These are phyloP conservation scores for Vanacampus margaritifer DNA, from an alignment of 2,113 vertebrate species.

Conservation along the genomic window DNA sequence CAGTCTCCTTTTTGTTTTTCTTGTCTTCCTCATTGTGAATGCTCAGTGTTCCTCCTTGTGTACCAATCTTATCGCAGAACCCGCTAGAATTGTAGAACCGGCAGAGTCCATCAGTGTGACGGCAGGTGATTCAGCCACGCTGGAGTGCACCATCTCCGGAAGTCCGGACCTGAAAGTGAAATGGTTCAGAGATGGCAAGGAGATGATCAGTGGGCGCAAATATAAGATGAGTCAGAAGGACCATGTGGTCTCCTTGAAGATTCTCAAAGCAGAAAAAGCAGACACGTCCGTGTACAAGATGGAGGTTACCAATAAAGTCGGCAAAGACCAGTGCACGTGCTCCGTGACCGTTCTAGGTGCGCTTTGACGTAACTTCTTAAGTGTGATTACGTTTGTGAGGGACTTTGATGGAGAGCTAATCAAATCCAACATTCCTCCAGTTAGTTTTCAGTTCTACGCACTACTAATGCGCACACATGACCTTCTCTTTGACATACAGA, in stretches of 20 bases:
- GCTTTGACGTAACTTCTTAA: slow-evolving; percentile 47
- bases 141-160: slow-evolving; percentile 90
- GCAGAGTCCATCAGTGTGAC: slow-evolving; percentile 91
- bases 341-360: slow-evolving; percentile 89
- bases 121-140: slow-evolving; percentile 85
- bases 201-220: slow-evolving; percentile 88
- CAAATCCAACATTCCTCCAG: not conserved
- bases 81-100: slow-evolving; percentile 89
- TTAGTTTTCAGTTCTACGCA: too few relatives aligned
- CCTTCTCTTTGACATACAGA: slow-evolving; percentile 80
- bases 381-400: not conserved
- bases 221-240: slow-evolving; percentile 92
- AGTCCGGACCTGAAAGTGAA: slow-evolving; percentile 95
- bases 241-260: slow-evolving; percentile 86
- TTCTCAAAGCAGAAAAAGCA: slow-evolving; percentile 84
- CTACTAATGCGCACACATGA: slow-evolving; percentile 13
- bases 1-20: not conserved
- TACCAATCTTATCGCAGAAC: slow-evolving; percentile 87
- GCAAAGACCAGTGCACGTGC: slow-evolving; percentile 86
- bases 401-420: not conserved
- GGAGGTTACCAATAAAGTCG: slow-evolving; percentile 93
- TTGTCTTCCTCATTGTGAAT: slow-evolving; percentile 3
- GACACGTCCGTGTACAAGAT: slow-evolving; percentile 90
- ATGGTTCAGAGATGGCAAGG: slow-evolving; percentile 91
- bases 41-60: slow-evolving; percentile 59